phyloP scores from a whole-genome alignment of 2,888 invertebrate genomes.

The Pristionchus maxplancki region DNA sequence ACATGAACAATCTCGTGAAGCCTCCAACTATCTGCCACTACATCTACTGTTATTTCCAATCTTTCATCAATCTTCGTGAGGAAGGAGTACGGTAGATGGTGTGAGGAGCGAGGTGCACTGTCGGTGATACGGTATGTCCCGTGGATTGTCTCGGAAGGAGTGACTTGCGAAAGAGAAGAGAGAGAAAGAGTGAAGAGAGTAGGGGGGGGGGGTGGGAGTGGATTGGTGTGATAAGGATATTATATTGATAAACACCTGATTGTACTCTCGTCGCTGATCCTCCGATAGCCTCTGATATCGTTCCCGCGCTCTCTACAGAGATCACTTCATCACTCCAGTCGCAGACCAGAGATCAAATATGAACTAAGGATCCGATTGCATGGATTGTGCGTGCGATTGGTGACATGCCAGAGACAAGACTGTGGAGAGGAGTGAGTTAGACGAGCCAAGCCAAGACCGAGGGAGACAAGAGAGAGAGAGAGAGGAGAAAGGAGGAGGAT shows the following conservation, averaged over 20 bases:
- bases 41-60: background rate
- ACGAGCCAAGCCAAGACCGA: background rate
- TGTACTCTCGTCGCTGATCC: slow-evolving; percentile 60
- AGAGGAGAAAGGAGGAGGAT: background rate
- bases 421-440: slow-evolving; percentile 19
- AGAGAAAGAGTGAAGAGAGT: slow-evolving; percentile 25
- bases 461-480: background rate
- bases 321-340: slow-evolving; percentile 31
- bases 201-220: background rate
- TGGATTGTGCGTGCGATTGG: background rate
- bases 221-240: slow-evolving; percentile 34
- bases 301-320: slow-evolving; percentile 52
- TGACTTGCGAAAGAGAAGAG: background rate
- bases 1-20: background rate
- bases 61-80: background rate
- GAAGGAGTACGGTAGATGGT: slow-evolving; percentile 40
- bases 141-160: background rate
- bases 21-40: background rate
- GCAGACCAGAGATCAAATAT: slow-evolving; percentile 29
- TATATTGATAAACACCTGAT: slow-evolving; percentile 48
- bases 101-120: background rate
- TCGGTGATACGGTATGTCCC: slow-evolving; percentile 19
- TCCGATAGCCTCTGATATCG: slow-evolving; percentile 65
- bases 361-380: slow-evolving; percentile 31
- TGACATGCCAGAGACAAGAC: slow-evolving; percentile 21